Evolutionary conservation across 1,140 invertebrate genomes (phyloP), one percentile per base, ranked within the genome.

Genomic region (Papilio machaon): DNA sequence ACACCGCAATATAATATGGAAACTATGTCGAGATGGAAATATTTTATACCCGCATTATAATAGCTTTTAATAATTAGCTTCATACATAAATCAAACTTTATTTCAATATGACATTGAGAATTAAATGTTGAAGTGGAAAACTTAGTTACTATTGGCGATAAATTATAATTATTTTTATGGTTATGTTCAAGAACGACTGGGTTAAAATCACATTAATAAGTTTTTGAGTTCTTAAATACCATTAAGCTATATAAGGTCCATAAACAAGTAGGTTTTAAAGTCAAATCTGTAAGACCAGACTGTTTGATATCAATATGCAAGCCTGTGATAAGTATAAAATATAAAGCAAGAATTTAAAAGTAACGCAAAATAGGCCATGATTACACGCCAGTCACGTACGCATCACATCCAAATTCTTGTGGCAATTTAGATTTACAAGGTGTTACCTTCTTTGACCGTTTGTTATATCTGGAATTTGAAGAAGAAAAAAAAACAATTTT

Each of bases 401-500:
- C 77, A 10, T 64, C 58, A 19, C 35, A 52, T 38, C 52, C 9
- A 77, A 73, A 54, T 77, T 60, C 75, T 35, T 47, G 43, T 54
- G 35, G 75, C 35, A 15, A 58, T 77, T 58, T 54, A 79, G 77
- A 77, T 64, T 79, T 35, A 82, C 73, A 84, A 81, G 60, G 80
- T 76, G 83, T 83, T 82, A 78, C 82, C 80, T 79, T 82, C 80
- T 85, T 85, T 30, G 23, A 30, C 84, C 9, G 54, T 58, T 58
- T 82, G 74, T 80, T 76, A 80, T 81, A 76, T 82, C 83, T 81
- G 81, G 83, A 77, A 82, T 83, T 83, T 76, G 78, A 79, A 83
- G 80, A 85, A 82, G 82, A 17, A 17, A 52, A 17, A 17, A 52
- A 52, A 52, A 82, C 82, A 83, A 76, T 79, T 82, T 64, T 76